A percentile compares a stretch with the other conserved stretches of the same genome.
phyloP scores from a whole-genome alignment of 2,888 invertebrate species.

The Sussaba pulchella region DNA sequence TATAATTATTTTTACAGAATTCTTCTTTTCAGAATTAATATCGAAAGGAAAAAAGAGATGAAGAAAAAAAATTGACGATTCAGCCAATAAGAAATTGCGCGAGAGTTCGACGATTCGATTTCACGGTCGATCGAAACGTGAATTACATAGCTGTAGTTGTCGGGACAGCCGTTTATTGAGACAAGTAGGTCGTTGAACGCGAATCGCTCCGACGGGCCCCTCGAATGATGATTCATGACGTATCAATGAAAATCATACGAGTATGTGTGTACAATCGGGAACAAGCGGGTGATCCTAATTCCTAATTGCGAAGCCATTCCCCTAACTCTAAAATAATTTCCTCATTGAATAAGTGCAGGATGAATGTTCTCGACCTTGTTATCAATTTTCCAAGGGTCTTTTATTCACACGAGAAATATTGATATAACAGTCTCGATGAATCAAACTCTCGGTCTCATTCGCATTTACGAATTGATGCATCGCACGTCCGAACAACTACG shows the following conservation, averaged over 20 bases:
- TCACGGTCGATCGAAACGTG: neutral
- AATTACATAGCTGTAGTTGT: neutral
- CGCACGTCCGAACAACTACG: neutral
- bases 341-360: conserved; percentile 21
- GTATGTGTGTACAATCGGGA: neutral
- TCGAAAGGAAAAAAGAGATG: too few relatives aligned
- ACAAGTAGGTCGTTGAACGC: conserved; percentile 61
- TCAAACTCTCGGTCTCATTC: neutral
- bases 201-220: conserved; percentile 2
- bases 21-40: too few relatives aligned
- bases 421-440: neutral
- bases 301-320: neutral
- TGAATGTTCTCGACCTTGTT: conserved; percentile 10
- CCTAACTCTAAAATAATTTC: neutral
- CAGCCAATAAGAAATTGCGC: too few relatives aligned
- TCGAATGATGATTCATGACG: conserved; percentile 15
- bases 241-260: neutral
- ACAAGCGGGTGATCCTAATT: neutral
- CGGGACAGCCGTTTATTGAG: conserved; percentile 32
- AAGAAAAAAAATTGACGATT: too few relatives aligned
- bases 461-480: neutral
- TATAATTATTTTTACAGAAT: too few relatives aligned
- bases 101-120: neutral
- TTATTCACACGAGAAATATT: neutral
- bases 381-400: conserved; percentile 7